Base-by-base conservation (phyloP, 2,797 vertebrate species). In the Melanotaenia boesemani region DNA sequence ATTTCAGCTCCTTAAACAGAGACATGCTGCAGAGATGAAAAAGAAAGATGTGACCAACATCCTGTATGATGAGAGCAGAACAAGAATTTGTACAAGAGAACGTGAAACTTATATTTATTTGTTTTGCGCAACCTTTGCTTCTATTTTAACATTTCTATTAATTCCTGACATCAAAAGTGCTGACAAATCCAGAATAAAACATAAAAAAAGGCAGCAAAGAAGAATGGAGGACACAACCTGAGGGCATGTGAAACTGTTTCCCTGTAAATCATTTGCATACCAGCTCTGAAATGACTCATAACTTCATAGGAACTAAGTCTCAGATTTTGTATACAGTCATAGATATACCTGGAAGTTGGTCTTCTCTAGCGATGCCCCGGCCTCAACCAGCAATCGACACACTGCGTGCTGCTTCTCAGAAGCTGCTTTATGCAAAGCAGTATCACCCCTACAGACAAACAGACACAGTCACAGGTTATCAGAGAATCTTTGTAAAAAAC, bases 381-480 rank as follows among this genome's bases (percentile, higher is more conserved):
- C 97, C 8, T 98, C 96, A 62, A 98, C 95, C 84, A 99, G 91
- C 77, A 97, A 79, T 68, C 95, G 95, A 91, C 97, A 99, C 72
- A 97, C 88, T 0, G 93, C 88, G 0, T 94, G 95, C 78, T 98
- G 96, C 85, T 95, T 93, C 80, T 96, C 95, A 71, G 90, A 95
- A 77, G 97, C 97, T 1, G 97, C 97, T 95, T 97, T 98, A 88
- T 99, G 98, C 82, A 99, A 81, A 1, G 98, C 97, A 0, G 98
- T 99, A 86, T 99, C 97, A 24, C 97, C 98, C 88, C 98, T 93
- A 3, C 10, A 44, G 65, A 60, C 71, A 71, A 56, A 77, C 71
- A 80, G 41, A 70, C 30, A 41, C 58, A 74, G 20, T 63, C 65
- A 72, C 61, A 15, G 36, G 36, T n/a, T 2, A 67, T 39, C 60